Base-by-base conservation (phyloP, 2,113 vertebrate genomes). In the Anarrhichthys ocellatus region DNA sequence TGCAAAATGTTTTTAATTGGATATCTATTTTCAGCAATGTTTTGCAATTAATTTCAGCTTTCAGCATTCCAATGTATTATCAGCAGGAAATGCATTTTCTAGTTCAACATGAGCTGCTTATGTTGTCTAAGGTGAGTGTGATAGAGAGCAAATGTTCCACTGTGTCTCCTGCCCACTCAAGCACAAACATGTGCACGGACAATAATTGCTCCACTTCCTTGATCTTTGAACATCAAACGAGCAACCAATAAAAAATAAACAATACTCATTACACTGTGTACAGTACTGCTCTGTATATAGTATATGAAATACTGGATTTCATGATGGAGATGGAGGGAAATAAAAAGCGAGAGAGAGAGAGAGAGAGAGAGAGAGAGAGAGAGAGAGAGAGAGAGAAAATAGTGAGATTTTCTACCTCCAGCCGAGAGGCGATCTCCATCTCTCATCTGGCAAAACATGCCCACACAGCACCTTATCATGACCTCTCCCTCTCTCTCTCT, bases 391-490 rank as follows among this genome's bases (percentile, higher is more conserved):
- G 40, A 14, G 64, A 27, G 69, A 69, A 64, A 44, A 72, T 42
- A 73, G 72, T 48, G 70, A 81, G 73, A 81, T 66, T 78, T 56
- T 81, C 73, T 79, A 78, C 66, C 73, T 83, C 42, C 61, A 82
- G 80, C 78, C 46, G 75, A 46, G 40, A 83, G 85, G 61, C 32
- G 52, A 83, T 84, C 71, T 89, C 62, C 68, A 88, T 80, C 73
- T 78, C 73, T 88, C 82, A 88, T 86, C 82, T 32, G 11, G 80
- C 67, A 87, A 87, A 85, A 80, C 81, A 80, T 87, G 36, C 87
- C 85, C 88, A 89, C 91, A 69, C 81, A 61, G 50, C 59, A 78
- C 63, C 81, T 79, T 56, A 71, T 36, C 17, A 63, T 82, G 81
- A 82, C 80, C 83, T 15, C 67, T 6, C 63, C 65, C 10, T 40